Evolutionary conservation across 2,113 vertebrate genomes (phyloP).

Genomic region (Catharus minimus): DNA sequence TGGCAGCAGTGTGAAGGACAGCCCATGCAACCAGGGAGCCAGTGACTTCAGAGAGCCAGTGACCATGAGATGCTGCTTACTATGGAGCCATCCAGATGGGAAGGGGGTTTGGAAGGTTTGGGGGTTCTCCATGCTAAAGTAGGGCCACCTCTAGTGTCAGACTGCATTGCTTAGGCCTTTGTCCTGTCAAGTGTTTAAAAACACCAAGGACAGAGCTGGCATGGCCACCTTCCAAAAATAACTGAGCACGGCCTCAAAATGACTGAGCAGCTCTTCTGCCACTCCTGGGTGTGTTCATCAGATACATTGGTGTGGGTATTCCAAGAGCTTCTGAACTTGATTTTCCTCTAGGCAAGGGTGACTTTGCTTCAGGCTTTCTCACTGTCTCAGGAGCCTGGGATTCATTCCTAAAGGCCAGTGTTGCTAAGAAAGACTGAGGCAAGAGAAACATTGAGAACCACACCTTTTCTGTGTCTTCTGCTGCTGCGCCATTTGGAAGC

Average conservation of each 20-base stretch:
- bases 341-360: neutral
- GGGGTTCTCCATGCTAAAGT: neutral
- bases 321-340: neutral
- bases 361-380: neutral
- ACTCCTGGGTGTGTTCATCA: neutral
- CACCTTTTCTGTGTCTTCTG: neutral
- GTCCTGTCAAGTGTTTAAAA: neutral
- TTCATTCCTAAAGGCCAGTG: neutral
- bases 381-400: neutral
- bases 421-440: neutral
- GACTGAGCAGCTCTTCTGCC: neutral
- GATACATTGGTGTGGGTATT: fast-evolving
- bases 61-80: neutral
- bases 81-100: neutral
- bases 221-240: neutral
- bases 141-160: neutral
- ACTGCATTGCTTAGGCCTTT: neutral
- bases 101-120: neutral
- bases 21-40: neutral
- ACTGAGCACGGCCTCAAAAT: fast-evolving
- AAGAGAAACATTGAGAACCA: neutral
- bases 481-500: neutral
- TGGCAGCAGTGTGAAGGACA: neutral
- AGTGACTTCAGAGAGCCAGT: fast-evolving
- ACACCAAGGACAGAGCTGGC: neutral